Conservation (phyloP, 2,888 invertebrate species). For the Oscheius sp. region DNA sequence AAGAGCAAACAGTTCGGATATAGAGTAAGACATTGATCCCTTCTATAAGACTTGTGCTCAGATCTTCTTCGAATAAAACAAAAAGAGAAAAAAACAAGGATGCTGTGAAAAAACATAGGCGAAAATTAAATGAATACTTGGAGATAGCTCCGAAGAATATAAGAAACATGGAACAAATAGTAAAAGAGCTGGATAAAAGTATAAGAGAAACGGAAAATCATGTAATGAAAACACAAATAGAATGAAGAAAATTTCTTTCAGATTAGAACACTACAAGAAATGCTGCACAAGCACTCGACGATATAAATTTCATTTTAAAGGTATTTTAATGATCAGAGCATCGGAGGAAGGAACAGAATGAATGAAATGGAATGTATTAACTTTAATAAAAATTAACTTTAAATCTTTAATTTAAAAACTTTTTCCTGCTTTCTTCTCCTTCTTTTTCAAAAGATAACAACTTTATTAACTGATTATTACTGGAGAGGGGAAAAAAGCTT, state of each 20-base stretch:
- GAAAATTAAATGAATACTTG: conserved; percentile 11
- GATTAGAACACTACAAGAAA: conserved; percentile 77
- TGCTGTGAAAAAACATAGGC: conserved; percentile 4
- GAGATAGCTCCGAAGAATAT: conserved; percentile 4
- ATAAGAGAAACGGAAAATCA: conserved; percentile 4
- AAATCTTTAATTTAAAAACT: not conserved
- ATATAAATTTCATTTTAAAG: conserved; percentile 79
- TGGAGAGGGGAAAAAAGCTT: no score
- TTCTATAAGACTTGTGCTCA: not conserved
- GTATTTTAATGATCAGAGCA: no score
- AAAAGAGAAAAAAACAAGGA: conserved; percentile 6
- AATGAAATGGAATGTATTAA: no score
- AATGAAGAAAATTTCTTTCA: no score
- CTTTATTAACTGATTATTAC: no score
- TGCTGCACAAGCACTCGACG: conserved; percentile 78
- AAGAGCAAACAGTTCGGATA: not conserved
- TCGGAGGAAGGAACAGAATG: no score
- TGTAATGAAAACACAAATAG: no score
- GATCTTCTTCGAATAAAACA: not conserved
- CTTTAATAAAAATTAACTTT: not conserved
- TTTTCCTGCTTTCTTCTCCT: no score
- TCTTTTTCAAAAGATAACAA: no score
- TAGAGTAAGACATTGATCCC: not conserved
- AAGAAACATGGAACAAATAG: conserved; percentile 4
- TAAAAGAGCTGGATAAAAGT: conserved; percentile 1